phyloP scores from a whole-genome alignment of 2,888 invertebrate species.

The Latrodectus elegans region DNA sequence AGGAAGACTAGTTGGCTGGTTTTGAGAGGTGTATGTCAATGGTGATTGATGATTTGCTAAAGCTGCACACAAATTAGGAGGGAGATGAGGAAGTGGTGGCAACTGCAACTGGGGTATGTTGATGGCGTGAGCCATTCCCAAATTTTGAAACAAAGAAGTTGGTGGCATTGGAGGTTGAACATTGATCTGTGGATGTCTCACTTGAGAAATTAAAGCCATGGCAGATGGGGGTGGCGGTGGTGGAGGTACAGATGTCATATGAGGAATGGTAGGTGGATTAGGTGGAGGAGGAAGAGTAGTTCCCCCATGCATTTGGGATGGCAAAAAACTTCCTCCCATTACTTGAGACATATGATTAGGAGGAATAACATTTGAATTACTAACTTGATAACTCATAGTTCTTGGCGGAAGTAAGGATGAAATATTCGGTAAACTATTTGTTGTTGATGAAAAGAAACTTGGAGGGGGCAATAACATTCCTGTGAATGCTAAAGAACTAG shows the following conservation, averaged over 20 bases:
- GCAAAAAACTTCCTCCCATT: conserved; percentile 68
- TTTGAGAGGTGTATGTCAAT: conserved; percentile 28
- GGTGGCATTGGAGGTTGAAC: conserved; percentile 44
- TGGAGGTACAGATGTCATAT: conserved; percentile 56
- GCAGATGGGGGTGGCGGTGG: conserved; percentile 55
- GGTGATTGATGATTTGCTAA: conserved; percentile 44
- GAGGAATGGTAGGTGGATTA: conserved; percentile 48
- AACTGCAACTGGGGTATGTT: conserved; percentile 51
- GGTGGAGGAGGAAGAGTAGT: conserved; percentile 57
- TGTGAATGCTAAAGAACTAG: conserved; percentile 44
- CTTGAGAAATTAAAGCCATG: conserved; percentile 51
- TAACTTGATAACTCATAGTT: conserved; percentile 64
- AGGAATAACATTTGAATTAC: conserved; percentile 48
- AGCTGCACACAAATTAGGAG: conserved; percentile 52
- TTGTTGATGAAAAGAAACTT: conserved; percentile 70
- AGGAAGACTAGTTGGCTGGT: conserved; percentile 56
- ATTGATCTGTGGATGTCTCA: conserved; percentile 45
- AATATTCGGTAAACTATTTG: conserved; percentile 26
- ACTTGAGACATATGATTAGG: conserved; percentile 67
- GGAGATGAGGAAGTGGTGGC: conserved; percentile 44
- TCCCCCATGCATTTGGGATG: conserved; percentile 47
- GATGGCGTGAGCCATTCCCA: conserved; percentile 43
- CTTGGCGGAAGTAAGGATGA: conserved; percentile 62
- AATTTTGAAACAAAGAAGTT: conserved; percentile 51
- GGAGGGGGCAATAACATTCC: conserved; percentile 72